These are phyloP conservation scores for Synaphobranchus kaupii DNA, from an alignment of 2,797 vertebrate species.

Conservation along the genomic window DNA sequence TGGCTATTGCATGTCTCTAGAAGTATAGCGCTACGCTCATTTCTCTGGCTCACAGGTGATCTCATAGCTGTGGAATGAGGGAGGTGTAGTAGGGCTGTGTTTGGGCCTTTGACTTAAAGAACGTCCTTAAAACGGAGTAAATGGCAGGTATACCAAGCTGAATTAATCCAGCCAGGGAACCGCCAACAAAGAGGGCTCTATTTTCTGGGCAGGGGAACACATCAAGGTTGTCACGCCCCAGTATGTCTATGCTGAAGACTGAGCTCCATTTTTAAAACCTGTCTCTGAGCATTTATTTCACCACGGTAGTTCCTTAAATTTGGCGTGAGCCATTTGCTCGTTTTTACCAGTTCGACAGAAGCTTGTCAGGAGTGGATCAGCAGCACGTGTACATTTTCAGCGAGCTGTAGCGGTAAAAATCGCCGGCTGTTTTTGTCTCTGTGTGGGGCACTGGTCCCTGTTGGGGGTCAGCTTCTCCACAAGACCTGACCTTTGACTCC, in stretches of 20 bases:
- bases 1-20: background rate
- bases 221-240: background rate
- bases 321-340: background rate
- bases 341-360: background rate
- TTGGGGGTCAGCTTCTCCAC: background rate
- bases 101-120: background rate
- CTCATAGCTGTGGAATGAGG: conserved; percentile 15
- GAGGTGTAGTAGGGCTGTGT: background rate
- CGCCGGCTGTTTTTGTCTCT: background rate
- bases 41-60: background rate
- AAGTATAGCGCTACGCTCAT: background rate
- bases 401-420: background rate
- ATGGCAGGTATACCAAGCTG: background rate
- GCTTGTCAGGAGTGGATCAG: background rate
- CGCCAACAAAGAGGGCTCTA: background rate
- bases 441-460: background rate
- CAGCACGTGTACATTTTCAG: background rate
- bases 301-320: background rate
- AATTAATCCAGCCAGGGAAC: background rate
- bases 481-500: background rate
- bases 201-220: background rate
- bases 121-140: background rate
- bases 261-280: background rate
- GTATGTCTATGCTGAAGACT: background rate
- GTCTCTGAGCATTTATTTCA: background rate